Evolutionary conservation across 2,113 vertebrate genomes (phyloP), one percentile per base, ranked within the genome.

Genomic region (Notarius quadriscutis): DNA sequence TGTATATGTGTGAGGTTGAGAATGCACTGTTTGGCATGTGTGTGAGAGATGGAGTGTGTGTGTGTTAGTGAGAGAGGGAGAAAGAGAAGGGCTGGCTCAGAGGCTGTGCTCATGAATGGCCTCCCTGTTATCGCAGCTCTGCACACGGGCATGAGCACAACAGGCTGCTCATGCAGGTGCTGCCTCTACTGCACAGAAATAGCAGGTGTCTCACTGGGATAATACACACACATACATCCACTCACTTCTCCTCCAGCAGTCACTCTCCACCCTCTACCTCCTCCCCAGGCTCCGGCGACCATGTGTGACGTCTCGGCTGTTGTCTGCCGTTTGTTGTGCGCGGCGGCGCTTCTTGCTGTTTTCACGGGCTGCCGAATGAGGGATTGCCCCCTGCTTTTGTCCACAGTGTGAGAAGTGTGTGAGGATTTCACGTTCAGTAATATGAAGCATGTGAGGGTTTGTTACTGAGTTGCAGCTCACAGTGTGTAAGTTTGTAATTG

Each of bases 61-160:
- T 83, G 83, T 87, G 80, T 72, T 60, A 74, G 67, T 78, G 67
- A 53, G 27, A 65, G 79, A 62, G 79, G 22, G 78, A 84, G 83
- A 87, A 78, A 83, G 74, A 77, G 75, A 58, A 80, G 58, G 81
- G 63, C 80, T 69, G 74, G 41, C 84, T 86, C 55, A 67, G 60
- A 82, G 80, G 71, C 63, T 22, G 81, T 67, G 25, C 75, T 83
- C 8, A 77, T 91, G 90, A 91, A 91, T 91, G 87, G 88, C 84
- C 84, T 83, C 88, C 84, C 90, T 91, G 90, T 91, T 91, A 91
- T 91, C 90, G 69, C 71, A 17, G 79, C 81, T 84, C 86, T 65
- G 75, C 90, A 89, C 88, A 55, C 90, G 83, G 84, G 87, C 86
- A 71, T 60, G 75, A 81, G 88, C 88, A 71, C 90, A 89, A 87